phyloP scores from a whole-genome alignment of 2,888 invertebrate species.

The Ariolimax columbianus region DNA sequence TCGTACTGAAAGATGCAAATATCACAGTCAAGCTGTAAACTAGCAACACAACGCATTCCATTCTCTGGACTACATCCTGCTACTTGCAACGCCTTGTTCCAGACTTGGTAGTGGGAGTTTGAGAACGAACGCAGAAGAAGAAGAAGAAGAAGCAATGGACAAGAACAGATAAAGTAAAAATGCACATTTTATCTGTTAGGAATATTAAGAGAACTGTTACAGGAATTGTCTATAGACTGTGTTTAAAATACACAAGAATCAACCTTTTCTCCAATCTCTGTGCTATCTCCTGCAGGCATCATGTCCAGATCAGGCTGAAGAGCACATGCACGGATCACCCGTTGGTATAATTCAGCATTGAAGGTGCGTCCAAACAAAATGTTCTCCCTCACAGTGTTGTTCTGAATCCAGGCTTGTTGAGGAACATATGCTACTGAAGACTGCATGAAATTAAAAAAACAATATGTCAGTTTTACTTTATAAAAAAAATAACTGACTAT shows the following conservation, averaged over 20 bases:
- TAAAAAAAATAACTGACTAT: no score
- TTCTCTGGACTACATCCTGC: no score
- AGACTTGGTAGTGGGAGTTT: no score
- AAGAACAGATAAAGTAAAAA: neutral
- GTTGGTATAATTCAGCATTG: slow-evolving; percentile 83
- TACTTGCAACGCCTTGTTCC: no score
- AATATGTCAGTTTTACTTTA: no score
- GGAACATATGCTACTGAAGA: slow-evolving; percentile 81
- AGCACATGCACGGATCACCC: slow-evolving; percentile 17
- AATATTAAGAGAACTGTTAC: neutral
- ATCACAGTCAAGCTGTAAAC: no score
- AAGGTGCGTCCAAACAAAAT: slow-evolving; percentile 90
- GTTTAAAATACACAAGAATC: neutral
- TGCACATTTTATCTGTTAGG: neutral
- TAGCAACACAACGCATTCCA: no score
- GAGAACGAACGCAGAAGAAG: no score
- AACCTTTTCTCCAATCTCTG: slow-evolving; percentile 36
- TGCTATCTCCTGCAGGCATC: slow-evolving; percentile 40
- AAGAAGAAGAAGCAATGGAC: no score
- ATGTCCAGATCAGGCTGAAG: slow-evolving; percentile 41
- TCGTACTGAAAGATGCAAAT: no score
- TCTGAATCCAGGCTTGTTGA: slow-evolving; percentile 95
- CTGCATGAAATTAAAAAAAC: slow-evolving; percentile 59
- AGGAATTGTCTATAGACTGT: neutral
- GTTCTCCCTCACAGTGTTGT: slow-evolving; percentile 94